Evolutionary conservation across 92 coral and sea anemone species (phyloP), one percentile per base, ranked within the genome.

Genomic region (Heteractis magnifica): DNA sequence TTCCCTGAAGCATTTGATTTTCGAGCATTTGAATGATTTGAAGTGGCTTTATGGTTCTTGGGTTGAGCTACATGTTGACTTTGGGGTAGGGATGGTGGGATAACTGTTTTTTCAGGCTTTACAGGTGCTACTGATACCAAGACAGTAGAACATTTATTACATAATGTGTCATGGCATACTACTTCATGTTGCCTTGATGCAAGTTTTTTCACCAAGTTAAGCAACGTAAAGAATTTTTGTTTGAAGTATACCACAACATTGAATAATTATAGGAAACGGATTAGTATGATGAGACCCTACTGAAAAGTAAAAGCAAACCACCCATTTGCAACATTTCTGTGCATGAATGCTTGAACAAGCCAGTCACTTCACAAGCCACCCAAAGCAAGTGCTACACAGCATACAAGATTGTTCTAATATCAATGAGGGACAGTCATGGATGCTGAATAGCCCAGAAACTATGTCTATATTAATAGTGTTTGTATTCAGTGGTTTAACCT

Each of bases 81-180:
- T n/a, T 65, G 62, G 51, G 83, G 51, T 49, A 19, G 55, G 41
- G 77, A 41, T 51, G 83, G 53, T 26, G 83, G 55, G 52, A 56
- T 10, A 48, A 56, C 77, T 64, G 18, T n/a, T 65, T 70, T 81
- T 70, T 68, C 84, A 49, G 49, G 44, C 68, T 81, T 68, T 65
- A 68, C 73, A 20, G 73, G 73, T 68, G 48, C 41, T n/a, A 62
- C 70, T n/a, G 84, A 81, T 68, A 81, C 84, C 56, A 81, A 70
- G 52, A 78, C 20, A 20, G 56, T 11, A 80, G 12, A 79, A 62
- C 34, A 50, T 51, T 12, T 23, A 4, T 53, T 78, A n/a, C 65
- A 3, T 11, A 19, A 56, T 6, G 10, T 4, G 70, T 62, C 18
- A 23, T 62, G 70, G 70, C 3, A 4, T 62, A 62, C 23, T n/a